Evolutionary conservation across 1,140 invertebrate species (phyloP).

Genomic region (Whitmania pigra): DNA sequence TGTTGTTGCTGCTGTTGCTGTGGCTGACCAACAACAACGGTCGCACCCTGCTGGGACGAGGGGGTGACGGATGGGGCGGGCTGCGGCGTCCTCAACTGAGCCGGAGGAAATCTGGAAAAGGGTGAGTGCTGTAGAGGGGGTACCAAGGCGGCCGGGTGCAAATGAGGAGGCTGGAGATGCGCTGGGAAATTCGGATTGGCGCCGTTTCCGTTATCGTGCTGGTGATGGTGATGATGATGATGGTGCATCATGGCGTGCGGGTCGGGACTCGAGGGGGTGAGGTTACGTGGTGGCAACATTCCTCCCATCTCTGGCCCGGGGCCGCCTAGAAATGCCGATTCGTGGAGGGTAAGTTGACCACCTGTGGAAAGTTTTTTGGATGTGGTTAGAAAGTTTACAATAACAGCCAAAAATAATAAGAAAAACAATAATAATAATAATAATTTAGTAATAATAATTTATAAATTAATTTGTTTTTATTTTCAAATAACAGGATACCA

Average conservation of each 20-base stretch:
- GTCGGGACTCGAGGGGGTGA: not conserved
- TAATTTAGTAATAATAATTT: not conserved
- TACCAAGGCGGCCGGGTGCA: not conserved
- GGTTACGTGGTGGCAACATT: not conserved
- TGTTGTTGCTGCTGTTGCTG: slow-evolving; percentile 8
- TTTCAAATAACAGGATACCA: not conserved
- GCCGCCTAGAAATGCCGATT: not conserved
- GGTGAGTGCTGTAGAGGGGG: not conserved
- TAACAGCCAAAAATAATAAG: not conserved
- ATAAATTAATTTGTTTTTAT: not conserved
- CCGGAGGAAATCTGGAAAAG: not conserved
- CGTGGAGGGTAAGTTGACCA: not conserved
- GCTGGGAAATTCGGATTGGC: not conserved
- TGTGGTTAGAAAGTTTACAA: not conserved
- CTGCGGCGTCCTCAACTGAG: not conserved
- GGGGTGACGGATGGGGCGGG: not conserved
- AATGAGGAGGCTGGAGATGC: too few species aligned
- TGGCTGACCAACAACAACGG: not conserved
- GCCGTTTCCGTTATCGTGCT: not conserved
- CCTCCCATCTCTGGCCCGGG: not conserved
- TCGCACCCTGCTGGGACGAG: too few species aligned
- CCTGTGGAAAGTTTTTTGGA: not conserved
- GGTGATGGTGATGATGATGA: not conserved
- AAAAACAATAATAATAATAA: not conserved
- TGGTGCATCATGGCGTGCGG: not conserved